Base-by-base conservation (phyloP, 2,113 vertebrate species). In the Hystrix brachyura region DNA sequence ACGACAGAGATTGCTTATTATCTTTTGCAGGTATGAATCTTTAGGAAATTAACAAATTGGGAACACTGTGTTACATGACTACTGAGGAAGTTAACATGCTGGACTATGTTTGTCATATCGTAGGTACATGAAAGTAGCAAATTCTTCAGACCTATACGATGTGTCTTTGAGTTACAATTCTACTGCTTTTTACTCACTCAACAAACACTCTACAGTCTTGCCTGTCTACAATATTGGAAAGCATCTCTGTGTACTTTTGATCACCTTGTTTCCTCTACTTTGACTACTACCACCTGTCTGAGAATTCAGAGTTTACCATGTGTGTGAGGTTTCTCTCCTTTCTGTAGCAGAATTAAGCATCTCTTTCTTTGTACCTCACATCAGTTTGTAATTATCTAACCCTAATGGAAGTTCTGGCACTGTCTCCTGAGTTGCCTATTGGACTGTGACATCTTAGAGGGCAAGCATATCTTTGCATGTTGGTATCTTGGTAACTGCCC, bases 11-110 rank as follows among this genome's bases (percentile, higher is more conserved):
- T 9, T 67, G 32, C 76, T 74, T 64, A 87, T 90, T 94, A 81
- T 90, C 34, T 95, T 14, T 46, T 91, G 3, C n/a, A 86, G 88
- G 88, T 48, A 82, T 84, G 43, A 94, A 91, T 29, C 87, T 90
- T 85, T 87, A 17, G 25, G 15, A 81, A 95, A 89, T 25, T 87
- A 95, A 91, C 93, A 25, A 85, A 62, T 53, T 51, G 27, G 14
- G 19, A 1, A 72, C 53, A 72, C 53, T 74, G 6, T 83, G 29
- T 78, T 89, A 65, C 1, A 78, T 74, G 43, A 88, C 18, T 69
- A 43, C 81, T 27, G 92, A 59, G 57, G 64, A 29, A 80, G 19
- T 80, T 97, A 38, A n/a, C 23, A 91, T 38, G 29, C 21, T 80
- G 29, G 17, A 53, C 14, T 62, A 71, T 65, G n/a, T 43, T 57